These are phyloP conservation scores for Mobula birostris DNA, from an alignment of 2,113 vertebrate species.

Conservation along the genomic window DNA sequence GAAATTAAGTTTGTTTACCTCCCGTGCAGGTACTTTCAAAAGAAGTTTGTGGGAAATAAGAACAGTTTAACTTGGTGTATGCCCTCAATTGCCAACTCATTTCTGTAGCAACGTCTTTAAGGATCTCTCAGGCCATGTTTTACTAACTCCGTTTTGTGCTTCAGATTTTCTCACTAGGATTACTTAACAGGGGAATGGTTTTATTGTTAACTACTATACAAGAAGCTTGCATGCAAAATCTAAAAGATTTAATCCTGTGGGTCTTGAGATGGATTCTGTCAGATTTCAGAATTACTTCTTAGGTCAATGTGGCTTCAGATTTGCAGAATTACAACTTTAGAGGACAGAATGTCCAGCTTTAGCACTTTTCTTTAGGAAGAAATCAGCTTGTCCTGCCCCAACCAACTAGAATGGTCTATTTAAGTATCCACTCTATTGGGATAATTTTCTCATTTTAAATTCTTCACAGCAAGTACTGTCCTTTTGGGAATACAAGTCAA, in stretches of 20 bases:
- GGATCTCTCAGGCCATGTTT: neutral
- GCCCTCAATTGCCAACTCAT: neutral
- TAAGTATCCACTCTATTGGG: neutral
- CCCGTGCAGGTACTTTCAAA: neutral
- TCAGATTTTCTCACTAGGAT: neutral
- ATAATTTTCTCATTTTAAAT: neutral
- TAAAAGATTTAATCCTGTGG: neutral
- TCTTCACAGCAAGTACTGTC: neutral
- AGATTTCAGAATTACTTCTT: constrained; percentile 8
- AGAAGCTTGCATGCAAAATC: neutral
- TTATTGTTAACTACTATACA: neutral
- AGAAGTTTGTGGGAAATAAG: neutral
- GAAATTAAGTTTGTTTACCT: neutral
- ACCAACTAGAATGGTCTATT: neutral
- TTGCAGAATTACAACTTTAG: neutral
- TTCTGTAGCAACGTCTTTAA: neutral
- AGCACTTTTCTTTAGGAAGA: neutral
- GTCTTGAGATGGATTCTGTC: neutral
- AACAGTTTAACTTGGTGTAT: neutral
- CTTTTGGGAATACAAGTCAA: neutral
- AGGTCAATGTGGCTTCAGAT: neutral
- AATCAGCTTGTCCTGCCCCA: neutral
- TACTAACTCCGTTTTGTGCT: neutral
- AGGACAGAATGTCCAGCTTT: neutral
- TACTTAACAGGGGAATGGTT: neutral